Percentiles rank a stretch among this genome's conserved stretches.
phyloP scores from a whole-genome alignment of 2,113 vertebrate genomes.

The Psittacula cyanocephala region DNA sequence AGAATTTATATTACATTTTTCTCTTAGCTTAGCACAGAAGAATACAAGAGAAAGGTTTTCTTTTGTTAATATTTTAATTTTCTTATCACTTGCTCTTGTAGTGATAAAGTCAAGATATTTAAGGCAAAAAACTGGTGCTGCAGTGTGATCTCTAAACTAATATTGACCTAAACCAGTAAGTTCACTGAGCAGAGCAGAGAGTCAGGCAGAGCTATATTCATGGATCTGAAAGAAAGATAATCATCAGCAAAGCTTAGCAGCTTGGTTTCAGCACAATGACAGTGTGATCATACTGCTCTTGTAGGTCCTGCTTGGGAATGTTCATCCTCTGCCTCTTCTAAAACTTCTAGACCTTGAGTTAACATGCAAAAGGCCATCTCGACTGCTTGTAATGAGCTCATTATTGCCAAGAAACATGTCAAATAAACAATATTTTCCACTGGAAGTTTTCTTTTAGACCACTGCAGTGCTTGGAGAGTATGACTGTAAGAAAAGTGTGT shows the following conservation, averaged over 20 bases:
- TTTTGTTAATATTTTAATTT: neutral
- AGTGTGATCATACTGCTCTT: neutral
- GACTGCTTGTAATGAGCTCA: neutral
- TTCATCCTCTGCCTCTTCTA: neutral
- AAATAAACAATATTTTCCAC: neutral
- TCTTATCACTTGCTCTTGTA: neutral
- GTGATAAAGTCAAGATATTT: neutral
- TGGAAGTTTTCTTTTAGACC: neutral
- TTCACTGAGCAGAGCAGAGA: neutral
- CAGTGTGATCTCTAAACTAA: neutral
- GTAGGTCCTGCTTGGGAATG: neutral
- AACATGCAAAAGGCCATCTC: neutral
- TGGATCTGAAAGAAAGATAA: neutral
- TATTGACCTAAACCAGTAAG: neutral
- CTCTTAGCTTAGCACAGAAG: neutral
- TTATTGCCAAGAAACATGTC: neutral
- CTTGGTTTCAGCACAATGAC: neutral
- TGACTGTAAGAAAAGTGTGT: neutral
- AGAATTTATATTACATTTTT: neutral
- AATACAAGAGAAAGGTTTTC: neutral
- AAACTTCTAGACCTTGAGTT: neutral
- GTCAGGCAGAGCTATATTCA: neutral
- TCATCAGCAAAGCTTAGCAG: neutral
- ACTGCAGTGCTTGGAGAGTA: neutral
- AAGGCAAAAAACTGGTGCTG: neutral